Evolutionary conservation across 2,113 vertebrate genomes (phyloP), one percentile per base, ranked within the genome.

Genomic region (Dunckerocampus dactyliophorus): DNA sequence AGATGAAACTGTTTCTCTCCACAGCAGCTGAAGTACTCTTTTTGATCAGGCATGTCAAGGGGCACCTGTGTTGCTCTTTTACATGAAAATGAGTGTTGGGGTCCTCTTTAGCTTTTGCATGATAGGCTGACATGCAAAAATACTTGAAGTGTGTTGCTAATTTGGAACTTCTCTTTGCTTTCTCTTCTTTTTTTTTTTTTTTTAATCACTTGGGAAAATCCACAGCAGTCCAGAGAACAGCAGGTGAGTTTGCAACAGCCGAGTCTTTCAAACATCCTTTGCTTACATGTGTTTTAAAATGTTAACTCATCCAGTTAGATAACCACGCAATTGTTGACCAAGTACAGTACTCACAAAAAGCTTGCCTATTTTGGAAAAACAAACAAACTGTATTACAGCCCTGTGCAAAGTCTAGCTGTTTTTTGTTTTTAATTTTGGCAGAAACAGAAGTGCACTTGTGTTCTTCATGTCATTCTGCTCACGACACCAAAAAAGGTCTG

Each of bases 241-340:
- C 94, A 95, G 96, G 96, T 98, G 92, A 98, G 95, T 94, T 74
- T 76, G n/a, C 8, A 59, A n/a, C 14, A 2, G 57, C 1, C 46
- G n/a, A n/a, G 34, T 4, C 37, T 12, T 63, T 64, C 7, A 34
- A 14, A 54, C 49, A 10, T 45, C 17, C n/a, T 53, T 7, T 21
- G 14, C 49, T 64, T 15, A n/a, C n/a, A n/a, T 46, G 0, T 49
- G 16, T 54, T 34, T 34, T 16, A 49, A 43, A 20, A 52, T 19
- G 61, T 54, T 73, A 1, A 72, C 21, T n/a, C n/a, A 57, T 63
- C 62, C 28, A 64, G n/a, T 42, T 47, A 12, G 19, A 48, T 10
- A 47, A n/a, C 15, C 45, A 46, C 14, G 17, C 19, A 15, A 47
- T 8, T 19, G 9, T 47, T 47, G 4, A 47, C 47, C n/a, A 47